Base-by-base conservation (phyloP, 2,888 invertebrate genomes). In the Teinopalpus imperialis region DNA sequence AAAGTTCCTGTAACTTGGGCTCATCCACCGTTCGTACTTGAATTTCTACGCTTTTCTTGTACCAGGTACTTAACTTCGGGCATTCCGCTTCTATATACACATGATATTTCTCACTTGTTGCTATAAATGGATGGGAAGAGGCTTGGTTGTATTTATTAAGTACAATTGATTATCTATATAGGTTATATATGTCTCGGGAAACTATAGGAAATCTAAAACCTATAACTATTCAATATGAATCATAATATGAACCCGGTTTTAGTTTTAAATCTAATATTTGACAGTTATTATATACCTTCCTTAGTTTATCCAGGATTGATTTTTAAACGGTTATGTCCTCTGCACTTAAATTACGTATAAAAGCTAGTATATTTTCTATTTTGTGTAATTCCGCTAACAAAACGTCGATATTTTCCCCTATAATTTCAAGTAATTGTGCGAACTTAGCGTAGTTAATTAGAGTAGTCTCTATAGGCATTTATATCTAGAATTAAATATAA, bases 51-150 rank as follows among this genome's bases (percentile, higher is more conserved):
- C 48, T 52, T 9, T 49, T 53, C 13, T 55, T 36, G 35, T 41
- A 54, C 54, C 49, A 48, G 32, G 18, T 39, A 12, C 37, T 48
- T 2, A 34, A 23, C 54, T 56, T 58, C 53, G 57, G 55, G 36
- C 57, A 57, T 56, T 56, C 55, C 14, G 58, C 47, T 53, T 54
- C 58, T 43, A 56, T 53, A 49, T 56, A 58, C 54, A 53, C 41
- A 21, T 43, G 49, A 9, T n/a, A n/a, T 2, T 41, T 31, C 40
- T 40, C 34, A 36, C 44, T 49, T 12, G 47, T 55, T 51, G 54
- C 54, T 36, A 59, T 23, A 23, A 40, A 55, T 12, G 59, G 57
- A 39, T 10, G 51, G 18, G 55, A 27, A 4, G 57, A 53, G 6
- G 57, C 47, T 30, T 55, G 43, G 1, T 37, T 24, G 10, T 48